Evolutionary conservation across 2,888 invertebrate species (phyloP), one percentile per base, ranked within the genome.

Genomic region (Eristalis arbustorum): DNA sequence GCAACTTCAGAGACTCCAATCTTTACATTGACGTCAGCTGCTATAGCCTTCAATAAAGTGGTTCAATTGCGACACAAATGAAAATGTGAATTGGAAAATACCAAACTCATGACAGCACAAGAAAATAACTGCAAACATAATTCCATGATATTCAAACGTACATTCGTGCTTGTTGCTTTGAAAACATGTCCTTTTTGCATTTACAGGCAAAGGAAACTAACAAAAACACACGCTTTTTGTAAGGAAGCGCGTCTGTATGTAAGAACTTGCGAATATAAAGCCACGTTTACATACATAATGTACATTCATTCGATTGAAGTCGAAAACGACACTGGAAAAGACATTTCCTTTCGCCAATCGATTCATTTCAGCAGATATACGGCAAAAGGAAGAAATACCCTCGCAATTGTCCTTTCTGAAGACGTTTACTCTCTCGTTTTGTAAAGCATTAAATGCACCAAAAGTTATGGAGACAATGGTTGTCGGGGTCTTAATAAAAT

Each of bases 401-500:
- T 57, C 78, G 72, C 63, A 79, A 56, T 75, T 56, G 74, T 82
- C 59, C 74, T 71, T 71, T 82, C 63, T 62, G 23, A 42, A 18
- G 49, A 34, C 61, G 18, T 62, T 49, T 66, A 37, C 37, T 49
- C 62, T 69, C 49, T 64, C 62, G 56, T 71, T 66, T 66, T 77
- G 67, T n/a, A 69, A 72, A 61, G 67, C 62, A 78, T 75, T 82
- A 74, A 69, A 83, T 68, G 71, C 84, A 84, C 75, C 84, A 84
- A 64, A 71, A 77, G 59, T 42, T 49, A 64, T 49, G 18, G 31
- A 23, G 57, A 40, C 18, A 22, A 18, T 34, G 59, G 74, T 83
- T 84, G 90, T 91, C 91, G 91, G 91, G 90, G 90, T 91, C 91
- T 91, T 91, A 91, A 91, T 91, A 91, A 91, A 91, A 91, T 91